Evolutionary conservation across 1,140 invertebrate genomes (phyloP), one percentile per base, ranked within the genome.

Genomic region (Calliopsis andreniformis): DNA sequence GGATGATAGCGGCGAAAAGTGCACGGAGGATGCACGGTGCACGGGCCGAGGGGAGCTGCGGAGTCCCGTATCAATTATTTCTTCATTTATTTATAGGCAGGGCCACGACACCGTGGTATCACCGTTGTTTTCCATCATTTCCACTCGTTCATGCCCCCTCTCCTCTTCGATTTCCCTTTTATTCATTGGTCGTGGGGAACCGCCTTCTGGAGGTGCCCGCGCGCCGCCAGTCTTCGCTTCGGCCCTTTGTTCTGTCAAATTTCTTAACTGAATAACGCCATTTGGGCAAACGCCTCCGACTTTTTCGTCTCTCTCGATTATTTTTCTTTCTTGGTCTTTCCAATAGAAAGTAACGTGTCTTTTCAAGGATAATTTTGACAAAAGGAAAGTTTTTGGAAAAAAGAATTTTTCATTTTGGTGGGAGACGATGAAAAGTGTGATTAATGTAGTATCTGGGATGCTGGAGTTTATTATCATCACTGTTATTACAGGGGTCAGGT

Each of bases 11-110:
- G 71, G 68, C 58, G 81, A 87, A 88, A 86, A 86, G 78, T 79
- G 82, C 80, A 80, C 56, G 81, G 80, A 76, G 75, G 70, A 76
- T 71, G n/a, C n/a, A 53, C 53, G 69, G 25, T 20, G 35, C 8
- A 49, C 42, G 53, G 28, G 51, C 25, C 61, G 32, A 32, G 63
- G 51, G 28, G 39, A 16, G 35, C 42, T 28, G 42, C 72, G 66
- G 86, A 78, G 83, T 80, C 82, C 64, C 84, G 78, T 87, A 87
- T 89, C 88, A 89, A 89, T 86, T 86, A 86, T 88, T 84, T 81
- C 85, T 88, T 85, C 79, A 67, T 79, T 85, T 89, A 89, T 89
- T 89, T 89, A 89, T 89, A 89, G 87, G 80, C 86, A 80, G 80
- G 79, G 76, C 85, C 82, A 83, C 82, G 83, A 87, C 87, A 88